Evolutionary conservation across 2,888 invertebrate genomes (phyloP), one percentile per base, ranked within the genome.

Genomic region (Plebejus melissa): DNA sequence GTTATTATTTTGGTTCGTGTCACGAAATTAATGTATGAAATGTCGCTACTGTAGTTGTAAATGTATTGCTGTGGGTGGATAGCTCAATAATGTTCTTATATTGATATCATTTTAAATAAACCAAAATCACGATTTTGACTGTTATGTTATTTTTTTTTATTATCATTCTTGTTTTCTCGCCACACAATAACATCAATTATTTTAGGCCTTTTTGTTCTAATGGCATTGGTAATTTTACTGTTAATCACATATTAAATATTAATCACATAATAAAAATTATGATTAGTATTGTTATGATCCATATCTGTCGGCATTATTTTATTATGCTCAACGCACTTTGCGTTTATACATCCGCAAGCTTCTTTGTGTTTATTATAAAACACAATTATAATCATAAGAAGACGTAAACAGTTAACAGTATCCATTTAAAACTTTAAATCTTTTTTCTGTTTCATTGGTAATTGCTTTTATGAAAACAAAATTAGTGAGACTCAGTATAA

Each of bases 1-100:
- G 28, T 70, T 75, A 75, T 57, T 74, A 74, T 60, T 65, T 60
- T 74, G 41, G 65, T 65, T 41, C 32, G 46, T 65, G 84, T 85
- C 85, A 85, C 85, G 88, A 90, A 90, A 90, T 90, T 90, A 65
- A 90, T 90, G 87, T 86, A 86, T 86, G 84, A 83, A 84, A 83
- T 86, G 84, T 83, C 82, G 92, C 93, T 93, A 92, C 93, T 83
- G 92, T 90, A 88, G 82, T 86, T 83, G 69, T 28, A 54, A 72
- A 72, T 32, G 72, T 72, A 16, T 32, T 11, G 11, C 22, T 32
- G 72, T 72, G 72, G 72, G 72, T 50, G 28, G 71, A 72, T n/a
- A 46, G 9, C 70, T 38, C n/a, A n/a, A 41, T 70, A n/a, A 41
- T 70, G n/a, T 38, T 41, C 5, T 32, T 2, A 32, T 32, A 0